Evolutionary conservation across 2,888 invertebrate species (phyloP).

Genomic region (Drosophila helvetica): DNA sequence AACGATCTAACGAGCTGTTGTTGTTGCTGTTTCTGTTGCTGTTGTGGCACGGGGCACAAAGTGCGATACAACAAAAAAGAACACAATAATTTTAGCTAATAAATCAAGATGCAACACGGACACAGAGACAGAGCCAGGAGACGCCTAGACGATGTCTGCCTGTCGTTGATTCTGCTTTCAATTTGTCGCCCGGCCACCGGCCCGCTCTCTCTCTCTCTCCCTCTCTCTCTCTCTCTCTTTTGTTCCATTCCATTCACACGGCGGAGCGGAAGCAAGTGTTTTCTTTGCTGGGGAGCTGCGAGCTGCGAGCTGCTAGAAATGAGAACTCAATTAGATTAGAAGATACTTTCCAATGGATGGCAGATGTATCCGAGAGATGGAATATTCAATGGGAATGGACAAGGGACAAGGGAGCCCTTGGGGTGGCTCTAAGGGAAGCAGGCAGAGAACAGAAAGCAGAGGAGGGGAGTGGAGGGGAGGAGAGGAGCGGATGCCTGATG

Average conservation of each 20-base stretch:
- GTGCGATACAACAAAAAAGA: conserved; percentile 1
- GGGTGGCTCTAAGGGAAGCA: background rate
- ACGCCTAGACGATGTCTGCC: conserved; percentile 42
- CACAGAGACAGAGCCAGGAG: background rate
- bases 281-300: conserved; percentile 14
- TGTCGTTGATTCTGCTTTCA: conserved; percentile 45
- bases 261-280: conserved; percentile 50
- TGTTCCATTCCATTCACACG: conserved; percentile 30
- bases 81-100: conserved; percentile 23
- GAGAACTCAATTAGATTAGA: conserved; percentile 56
- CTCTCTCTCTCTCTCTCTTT: conserved; percentile 1
- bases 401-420: background rate
- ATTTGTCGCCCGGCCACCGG: conserved; percentile 36
- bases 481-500: background rate
- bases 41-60: conserved; percentile 11
- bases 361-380: conserved; percentile 14
- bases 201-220: background rate
- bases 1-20: conserved; percentile 4
- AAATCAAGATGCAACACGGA: conserved; percentile 33
- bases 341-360: background rate
- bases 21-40: conserved; percentile 26
- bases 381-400: conserved; percentile 8
- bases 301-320: conserved; percentile 1
- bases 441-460: too few species aligned
- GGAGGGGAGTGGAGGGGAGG: too few species aligned